These are phyloP conservation scores for Pangasius macronema DNA, from an alignment of 2,797 vertebrate species.

Conservation along the genomic window DNA sequence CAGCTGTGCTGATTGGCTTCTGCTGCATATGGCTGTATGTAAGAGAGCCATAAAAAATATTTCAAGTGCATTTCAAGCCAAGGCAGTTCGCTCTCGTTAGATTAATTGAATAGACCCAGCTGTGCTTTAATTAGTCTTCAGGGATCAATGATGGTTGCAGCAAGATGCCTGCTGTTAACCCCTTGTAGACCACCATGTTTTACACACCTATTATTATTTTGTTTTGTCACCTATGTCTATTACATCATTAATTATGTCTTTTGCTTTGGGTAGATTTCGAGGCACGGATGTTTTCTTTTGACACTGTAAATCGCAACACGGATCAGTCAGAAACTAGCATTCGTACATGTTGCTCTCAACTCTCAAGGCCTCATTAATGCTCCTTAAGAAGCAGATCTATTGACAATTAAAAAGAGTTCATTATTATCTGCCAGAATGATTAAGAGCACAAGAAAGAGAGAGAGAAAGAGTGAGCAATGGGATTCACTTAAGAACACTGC, in stretches of 20 bases:
- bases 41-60: conserved; percentile 51
- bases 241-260: conserved; percentile 18
- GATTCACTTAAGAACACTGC: conserved; percentile 43
- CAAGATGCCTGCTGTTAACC: conserved; percentile 65
- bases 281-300: background rate
- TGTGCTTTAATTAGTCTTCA: conserved; percentile 77
- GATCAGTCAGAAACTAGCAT: conserved; percentile 19
- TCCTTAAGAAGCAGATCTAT: conserved; percentile 56
- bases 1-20: background rate
- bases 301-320: conserved; percentile 21
- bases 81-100: conserved; percentile 68
- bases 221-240: conserved; percentile 13
- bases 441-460: conserved; percentile 49
- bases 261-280: background rate
- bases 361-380: conserved; percentile 49
- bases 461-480: conserved; percentile 29
- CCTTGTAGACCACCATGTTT: conserved; percentile 53
- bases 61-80: conserved; percentile 41
- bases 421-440: conserved; percentile 62
- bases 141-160: conserved; percentile 71
- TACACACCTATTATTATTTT: conserved; percentile 17
- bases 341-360: conserved; percentile 43
- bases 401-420: conserved; percentile 61
- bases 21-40: conserved; percentile 13
- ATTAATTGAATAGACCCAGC: conserved; percentile 74